These are phyloP conservation scores for Otocyon megalotis DNA, from an alignment of 2,113 vertebrate genomes.

Conservation along the genomic window DNA sequence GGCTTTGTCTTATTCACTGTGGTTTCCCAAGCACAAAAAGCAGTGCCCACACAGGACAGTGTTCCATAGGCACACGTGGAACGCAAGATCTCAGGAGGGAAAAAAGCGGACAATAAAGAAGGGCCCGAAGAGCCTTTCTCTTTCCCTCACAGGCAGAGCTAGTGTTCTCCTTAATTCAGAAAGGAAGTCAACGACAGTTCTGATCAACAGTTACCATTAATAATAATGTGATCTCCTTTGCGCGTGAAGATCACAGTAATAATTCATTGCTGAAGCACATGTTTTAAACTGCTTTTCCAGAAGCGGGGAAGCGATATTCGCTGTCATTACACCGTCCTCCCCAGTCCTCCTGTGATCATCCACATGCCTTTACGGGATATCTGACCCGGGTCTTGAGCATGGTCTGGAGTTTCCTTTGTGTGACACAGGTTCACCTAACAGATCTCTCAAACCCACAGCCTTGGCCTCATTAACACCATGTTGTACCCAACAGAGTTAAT, in stretches of 20 bases:
- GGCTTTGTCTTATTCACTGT: not conserved
- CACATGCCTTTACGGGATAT: not conserved
- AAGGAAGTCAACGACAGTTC: not conserved
- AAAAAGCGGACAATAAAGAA: not conserved
- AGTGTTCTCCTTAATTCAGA: not conserved
- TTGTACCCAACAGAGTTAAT: conserved; percentile 53
- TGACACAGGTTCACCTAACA: not conserved
- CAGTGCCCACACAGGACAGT: accelerated
- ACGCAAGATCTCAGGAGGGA: not conserved
- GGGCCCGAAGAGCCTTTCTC: not conserved
- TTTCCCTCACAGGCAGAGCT: not conserved
- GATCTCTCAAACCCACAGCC: not conserved
- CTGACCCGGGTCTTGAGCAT: not conserved
- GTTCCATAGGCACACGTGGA: accelerated
- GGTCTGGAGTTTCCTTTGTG: not conserved
- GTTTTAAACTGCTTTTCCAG: not conserved
- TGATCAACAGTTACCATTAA: not conserved
- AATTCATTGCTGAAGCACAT: not conserved
- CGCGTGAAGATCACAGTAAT: not conserved
- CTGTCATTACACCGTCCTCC: not conserved
- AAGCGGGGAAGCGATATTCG: not conserved
- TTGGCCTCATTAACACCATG: conserved; percentile 53
- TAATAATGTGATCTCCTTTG: accelerated
- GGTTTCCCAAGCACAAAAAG: not conserved
- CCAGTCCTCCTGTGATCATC: not conserved